Percentiles rank a stretch among this genome's conserved stretches.
phyloP scores from a whole-genome alignment of 2,888 invertebrate genomes.

The Argynnis bischoffii region DNA sequence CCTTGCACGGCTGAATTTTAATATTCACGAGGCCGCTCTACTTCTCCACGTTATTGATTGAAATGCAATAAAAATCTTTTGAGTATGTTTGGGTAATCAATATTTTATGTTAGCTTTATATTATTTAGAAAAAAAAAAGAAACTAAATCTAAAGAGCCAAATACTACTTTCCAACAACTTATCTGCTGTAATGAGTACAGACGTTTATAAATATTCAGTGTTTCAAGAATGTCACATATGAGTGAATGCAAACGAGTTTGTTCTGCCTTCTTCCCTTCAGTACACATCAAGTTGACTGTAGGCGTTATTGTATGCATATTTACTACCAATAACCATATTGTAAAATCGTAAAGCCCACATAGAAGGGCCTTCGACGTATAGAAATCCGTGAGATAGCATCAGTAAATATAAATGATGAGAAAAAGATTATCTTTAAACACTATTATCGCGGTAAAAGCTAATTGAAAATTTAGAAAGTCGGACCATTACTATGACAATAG shows the following conservation, averaged over 20 bases:
- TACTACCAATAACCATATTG: neutral
- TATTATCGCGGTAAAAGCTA: slow-evolving; percentile 28
- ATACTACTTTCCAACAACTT: too few relatives aligned
- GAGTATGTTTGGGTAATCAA: neutral
- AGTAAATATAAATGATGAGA: slow-evolving; percentile 26
- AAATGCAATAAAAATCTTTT: slow-evolving; percentile 1
- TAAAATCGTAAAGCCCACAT: neutral
- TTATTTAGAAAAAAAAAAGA: neutral
- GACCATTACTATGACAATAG: slow-evolving; percentile 30
- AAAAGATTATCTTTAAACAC: slow-evolving; percentile 25
- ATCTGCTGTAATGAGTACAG: neutral
- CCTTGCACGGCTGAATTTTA: slow-evolving; percentile 50
- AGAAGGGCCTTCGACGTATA: neutral
- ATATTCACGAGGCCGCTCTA: slow-evolving; percentile 62
- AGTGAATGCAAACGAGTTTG: slow-evolving; percentile 54
- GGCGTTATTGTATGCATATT: slow-evolving; percentile 20
- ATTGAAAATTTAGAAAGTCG: slow-evolving; percentile 41
- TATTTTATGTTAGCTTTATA: slow-evolving; percentile 50
- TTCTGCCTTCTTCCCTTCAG: slow-evolving; percentile 4
- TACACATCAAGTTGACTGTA: slow-evolving; percentile 9
- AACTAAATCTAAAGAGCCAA: too few relatives aligned
- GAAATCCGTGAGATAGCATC: slow-evolving; percentile 25
- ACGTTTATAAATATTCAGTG: slow-evolving; percentile 13
- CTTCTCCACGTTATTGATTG: slow-evolving; percentile 57
- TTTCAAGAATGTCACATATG: slow-evolving; percentile 55